These are phyloP conservation scores for Tetramorium simillimum DNA, from an alignment of 1,140 invertebrate genomes.

Conservation along the genomic window DNA sequence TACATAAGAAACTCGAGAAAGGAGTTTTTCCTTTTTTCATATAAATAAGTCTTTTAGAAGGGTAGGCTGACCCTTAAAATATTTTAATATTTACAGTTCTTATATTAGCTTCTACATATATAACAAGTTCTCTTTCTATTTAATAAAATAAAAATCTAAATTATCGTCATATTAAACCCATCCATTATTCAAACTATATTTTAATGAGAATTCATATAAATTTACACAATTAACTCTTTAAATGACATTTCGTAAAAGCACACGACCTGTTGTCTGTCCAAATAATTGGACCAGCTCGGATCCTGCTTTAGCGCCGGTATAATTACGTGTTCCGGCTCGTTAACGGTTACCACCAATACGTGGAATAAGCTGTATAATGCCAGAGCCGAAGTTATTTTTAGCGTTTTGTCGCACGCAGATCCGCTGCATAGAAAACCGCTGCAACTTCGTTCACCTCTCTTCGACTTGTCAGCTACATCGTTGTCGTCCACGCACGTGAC, in stretches of 20 bases:
- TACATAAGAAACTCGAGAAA: neutral
- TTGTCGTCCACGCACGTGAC: slow-evolving; percentile 62
- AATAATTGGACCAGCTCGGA: slow-evolving; percentile 88
- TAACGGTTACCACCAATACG: slow-evolving; percentile 86
- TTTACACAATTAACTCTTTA: slow-evolving; percentile 18
- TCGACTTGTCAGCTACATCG: neutral
- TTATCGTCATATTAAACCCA: neutral
- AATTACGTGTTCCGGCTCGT: slow-evolving; percentile 87
- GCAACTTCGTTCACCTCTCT: slow-evolving; percentile 80
- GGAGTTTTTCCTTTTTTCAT: neutral
- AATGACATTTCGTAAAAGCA: slow-evolving; percentile 6
- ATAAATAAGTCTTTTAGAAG: neutral
- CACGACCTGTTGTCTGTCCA: slow-evolving; percentile 90
- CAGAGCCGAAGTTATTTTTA: slow-evolving; percentile 69
- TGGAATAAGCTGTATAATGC: slow-evolving; percentile 80
- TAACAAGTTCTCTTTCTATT: neutral
- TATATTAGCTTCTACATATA: neutral
- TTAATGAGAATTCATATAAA: neutral
- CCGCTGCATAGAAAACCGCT: slow-evolving; percentile 88
- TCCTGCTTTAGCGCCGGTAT: slow-evolving; percentile 87
- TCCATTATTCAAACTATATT: neutral
- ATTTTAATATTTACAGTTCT: neutral
- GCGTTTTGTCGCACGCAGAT: slow-evolving; percentile 80
- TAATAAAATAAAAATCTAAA: neutral
- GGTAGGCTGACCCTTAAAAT: neutral